A percentile compares a stretch with the other conserved stretches of the same genome.
Conservation (phyloP, 2,797 vertebrate genomes). For the Petrocephalus schoutedeni region DNA sequence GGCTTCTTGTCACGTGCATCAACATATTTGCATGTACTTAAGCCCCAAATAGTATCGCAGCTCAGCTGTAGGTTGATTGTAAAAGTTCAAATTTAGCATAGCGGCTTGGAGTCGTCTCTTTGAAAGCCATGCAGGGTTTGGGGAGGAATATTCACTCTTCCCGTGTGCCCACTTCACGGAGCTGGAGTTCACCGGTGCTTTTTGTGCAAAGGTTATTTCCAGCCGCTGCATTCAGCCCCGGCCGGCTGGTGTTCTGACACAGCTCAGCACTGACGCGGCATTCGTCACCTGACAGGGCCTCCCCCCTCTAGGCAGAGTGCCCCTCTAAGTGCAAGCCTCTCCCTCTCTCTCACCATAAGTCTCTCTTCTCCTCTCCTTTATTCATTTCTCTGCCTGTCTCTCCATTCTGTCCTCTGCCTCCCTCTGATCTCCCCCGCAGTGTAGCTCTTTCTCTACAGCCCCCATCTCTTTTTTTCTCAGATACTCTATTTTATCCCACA, state of each 20-base stretch:
- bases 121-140: not conserved
- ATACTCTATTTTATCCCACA: not conserved
- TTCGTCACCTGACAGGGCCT: not conserved
- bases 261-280: not conserved
- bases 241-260: not conserved
- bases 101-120: not conserved
- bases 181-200: not conserved
- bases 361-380: not conserved
- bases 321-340: not conserved
- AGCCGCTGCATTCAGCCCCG: not conserved
- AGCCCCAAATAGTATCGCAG: not conserved
- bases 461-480: not conserved
- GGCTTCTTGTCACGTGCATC: not conserved
- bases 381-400: not conserved
- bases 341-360: not conserved
- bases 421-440: not conserved
- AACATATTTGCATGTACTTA: not conserved
- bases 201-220: not conserved
- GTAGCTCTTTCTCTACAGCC: not conserved
- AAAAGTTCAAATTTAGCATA: not conserved
- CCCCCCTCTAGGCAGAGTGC: not conserved
- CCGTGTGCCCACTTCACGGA: not conserved
- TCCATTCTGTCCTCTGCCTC: not conserved
- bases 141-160: not conserved
- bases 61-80: not conserved